Base-by-base conservation (phyloP, 2,113 vertebrate genomes). In the Heterotilapia buettikoferi region DNA sequence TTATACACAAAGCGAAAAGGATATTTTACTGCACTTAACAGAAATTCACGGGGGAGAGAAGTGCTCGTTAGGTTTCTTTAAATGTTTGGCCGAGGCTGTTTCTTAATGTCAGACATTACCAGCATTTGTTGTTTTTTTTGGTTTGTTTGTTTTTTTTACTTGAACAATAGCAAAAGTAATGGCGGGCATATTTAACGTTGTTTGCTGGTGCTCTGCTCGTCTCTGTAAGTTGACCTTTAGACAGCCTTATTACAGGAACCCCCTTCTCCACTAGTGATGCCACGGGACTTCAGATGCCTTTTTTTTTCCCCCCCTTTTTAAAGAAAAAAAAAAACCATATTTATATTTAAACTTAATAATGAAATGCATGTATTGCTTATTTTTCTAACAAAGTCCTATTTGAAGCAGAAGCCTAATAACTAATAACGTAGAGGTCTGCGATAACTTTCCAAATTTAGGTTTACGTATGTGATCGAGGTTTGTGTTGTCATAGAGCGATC, bases 331-430 rank as follows among this genome's bases (percentile, higher is more conserved):
- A 88, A 96, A 86, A 95, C 78, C 94, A 95, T 97, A 97, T 97
- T 97, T 98, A 97, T 97, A 98, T 96, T 95, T 96, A 93, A 95
- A 94, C 89, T 66, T 95, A 96, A 91, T 83, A 96, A 91, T 85
- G 83, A 90, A 81, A 97, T 89, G 95, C 96, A 96, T 96, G 92
- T 94, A 96, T 93, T 93, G 89, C 87, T 95, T 96, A 93, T 95
- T 95, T 94, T 95, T 91, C 91, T 93, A 95, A 95, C 94, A 92
- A 90, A 94, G 86, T 90, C 91, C 86, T 92, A 84, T 93, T 86
- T 87, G 80, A 90, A 82, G 66, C 81, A 26, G 26, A 80, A 54
- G n/a, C 19, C 31, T 54, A 18, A 56, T 21, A 52, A 53, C 26
- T 53, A 57, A 59, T 63, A 63, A 63, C 18, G 5, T 40, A 29